Evolutionary conservation across 2,113 vertebrate genomes (phyloP).

Genomic region (Glareola pratincola): DNA sequence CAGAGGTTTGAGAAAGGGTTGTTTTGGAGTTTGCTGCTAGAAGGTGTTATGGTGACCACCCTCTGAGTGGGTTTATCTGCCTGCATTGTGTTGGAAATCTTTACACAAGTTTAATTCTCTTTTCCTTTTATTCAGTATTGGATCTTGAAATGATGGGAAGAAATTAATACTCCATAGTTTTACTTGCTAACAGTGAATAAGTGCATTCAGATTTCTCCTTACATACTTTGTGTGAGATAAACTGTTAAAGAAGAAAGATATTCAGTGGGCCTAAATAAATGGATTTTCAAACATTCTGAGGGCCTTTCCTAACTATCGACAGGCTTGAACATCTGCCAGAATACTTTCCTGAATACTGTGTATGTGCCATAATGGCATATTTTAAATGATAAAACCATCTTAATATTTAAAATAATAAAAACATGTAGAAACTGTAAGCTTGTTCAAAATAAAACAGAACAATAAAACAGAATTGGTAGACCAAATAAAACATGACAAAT

Average conservation of each 20-base stretch:
- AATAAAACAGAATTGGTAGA: neutral
- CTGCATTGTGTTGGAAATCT: neutral
- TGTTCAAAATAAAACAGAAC: neutral
- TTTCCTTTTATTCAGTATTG: neutral
- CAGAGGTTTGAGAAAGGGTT: neutral
- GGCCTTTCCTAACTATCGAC: neutral
- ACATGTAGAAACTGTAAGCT: neutral
- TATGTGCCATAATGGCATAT: neutral
- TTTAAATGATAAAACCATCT: neutral
- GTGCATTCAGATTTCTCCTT: neutral
- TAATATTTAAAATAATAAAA: neutral
- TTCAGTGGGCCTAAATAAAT: neutral
- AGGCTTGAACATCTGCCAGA: neutral
- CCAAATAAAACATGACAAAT: neutral
- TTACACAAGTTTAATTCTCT: neutral
- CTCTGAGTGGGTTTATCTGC: neutral
- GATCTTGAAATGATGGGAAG: neutral
- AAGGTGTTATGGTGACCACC: neutral
- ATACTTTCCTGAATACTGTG: neutral
- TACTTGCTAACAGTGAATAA: neutral
- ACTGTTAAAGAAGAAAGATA: neutral
- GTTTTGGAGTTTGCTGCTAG: neutral
- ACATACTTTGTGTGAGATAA: neutral
- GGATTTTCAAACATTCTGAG: neutral
- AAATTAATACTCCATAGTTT: neutral